Base-by-base conservation (phyloP, 2,797 vertebrate species). In the Cyclura pinguis region DNA sequence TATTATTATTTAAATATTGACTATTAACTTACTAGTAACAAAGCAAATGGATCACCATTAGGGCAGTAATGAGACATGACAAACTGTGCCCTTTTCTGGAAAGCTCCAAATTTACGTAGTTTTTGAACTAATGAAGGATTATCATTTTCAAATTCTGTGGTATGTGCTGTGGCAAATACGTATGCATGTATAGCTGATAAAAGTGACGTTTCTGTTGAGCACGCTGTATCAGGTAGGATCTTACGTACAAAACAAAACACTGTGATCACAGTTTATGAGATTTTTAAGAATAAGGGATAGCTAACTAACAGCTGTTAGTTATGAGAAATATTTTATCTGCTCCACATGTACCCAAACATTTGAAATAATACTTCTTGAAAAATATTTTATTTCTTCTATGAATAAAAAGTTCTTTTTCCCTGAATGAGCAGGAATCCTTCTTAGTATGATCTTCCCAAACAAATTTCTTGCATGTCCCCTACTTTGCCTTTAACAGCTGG, bases 401-500 rank as follows among this genome's bases (percentile, higher is more conserved):
- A 72, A 42, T 42, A 42, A 42, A 42, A 42, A 42, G 3, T 27
- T 24, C 6, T 74, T 74, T 35, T 14, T 35, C 12, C n/a, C 72
- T 74, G n/a, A n/a, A 18, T 38, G n/a, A 35, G 20, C 47, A 47
- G 42, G 42, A 47, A 69, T 88, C 24, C 50, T 82, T 50, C 59
- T 73, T 57, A 16, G 82, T n/a, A 12, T 52, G 62, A 59, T 12
- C 67, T 73, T 73, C 77, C 85, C 52, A 62, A 35, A 59, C 84
- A 93, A 87, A 89, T 89, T 91, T 95, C 73, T 92, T 80, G 29
- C 88, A 92, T 93, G 14, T 76, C 93, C 87, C 88, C 93, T 62
- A 88, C 92, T 93, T 95, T 95, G 94, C 92, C 76, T 80, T 4
- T 59, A 92, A 52, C 89, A 93, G 96, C 94, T 94, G 4, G 93